A percentile compares a stretch with the other conserved stretches of the same genome.
phyloP scores from a whole-genome alignment of 1,140 invertebrate species.

The Maniola jurtina region DNA sequence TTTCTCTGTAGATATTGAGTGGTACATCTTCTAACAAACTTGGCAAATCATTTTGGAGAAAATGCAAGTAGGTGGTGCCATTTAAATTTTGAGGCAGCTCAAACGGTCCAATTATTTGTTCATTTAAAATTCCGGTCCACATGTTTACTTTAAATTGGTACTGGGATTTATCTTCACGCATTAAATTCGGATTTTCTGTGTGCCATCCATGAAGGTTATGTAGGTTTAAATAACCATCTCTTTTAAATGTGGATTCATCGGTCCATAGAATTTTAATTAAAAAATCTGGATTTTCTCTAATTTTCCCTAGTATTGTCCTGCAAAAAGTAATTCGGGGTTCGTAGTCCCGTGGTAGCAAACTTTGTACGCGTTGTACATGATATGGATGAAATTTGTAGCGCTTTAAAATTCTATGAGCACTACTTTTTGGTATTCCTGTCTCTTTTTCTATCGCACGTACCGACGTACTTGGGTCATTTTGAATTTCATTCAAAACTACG shows the following conservation, averaged over 20 bases:
- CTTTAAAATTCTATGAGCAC: constrained; percentile 10
- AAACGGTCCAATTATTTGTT: constrained; percentile 4
- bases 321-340: not conserved
- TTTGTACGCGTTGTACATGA: constrained; percentile 17
- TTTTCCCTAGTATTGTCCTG: not conserved
- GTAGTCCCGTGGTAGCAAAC: not conserved
- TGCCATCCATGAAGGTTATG: constrained; percentile 7
- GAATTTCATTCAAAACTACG: constrained; percentile 17
- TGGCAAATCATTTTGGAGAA: constrained; percentile 32
- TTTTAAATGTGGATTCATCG: constrained; percentile 3
- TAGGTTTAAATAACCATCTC: constrained; percentile 3
- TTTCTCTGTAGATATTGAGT: constrained; percentile 25
- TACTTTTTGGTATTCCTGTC: not conserved
- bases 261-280: not conserved
- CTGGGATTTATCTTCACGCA: constrained; percentile 7
- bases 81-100: constrained; percentile 2
- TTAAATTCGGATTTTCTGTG: not conserved
- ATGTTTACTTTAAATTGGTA: constrained; percentile 9
- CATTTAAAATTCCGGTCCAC: not conserved
- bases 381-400: constrained; percentile 3
- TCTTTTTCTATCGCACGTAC: not conserved
- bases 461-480: constrained; percentile 5
- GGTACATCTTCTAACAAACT: constrained; percentile 26
- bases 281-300: not conserved
- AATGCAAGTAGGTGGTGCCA: constrained; percentile 30